Percentiles rank a stretch among this genome's conserved stretches.
phyloP scores from a whole-genome alignment of 2,888 invertebrate genomes.

The Hoplodrina blanda region DNA sequence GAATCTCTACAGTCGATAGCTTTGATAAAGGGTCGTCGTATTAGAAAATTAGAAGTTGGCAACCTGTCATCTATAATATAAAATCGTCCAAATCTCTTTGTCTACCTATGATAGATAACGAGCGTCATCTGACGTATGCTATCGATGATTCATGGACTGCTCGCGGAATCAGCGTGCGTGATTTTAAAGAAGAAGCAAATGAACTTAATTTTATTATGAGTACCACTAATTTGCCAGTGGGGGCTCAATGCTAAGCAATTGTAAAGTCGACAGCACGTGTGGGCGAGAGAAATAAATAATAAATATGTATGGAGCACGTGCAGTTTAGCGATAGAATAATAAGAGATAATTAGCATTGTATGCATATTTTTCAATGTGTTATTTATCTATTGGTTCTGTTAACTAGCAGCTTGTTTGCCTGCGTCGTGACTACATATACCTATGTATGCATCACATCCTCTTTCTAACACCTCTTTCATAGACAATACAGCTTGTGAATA shows the following conservation, averaged over 20 bases:
- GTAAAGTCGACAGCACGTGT: conserved; percentile 49
- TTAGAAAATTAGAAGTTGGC: conserved; percentile 30
- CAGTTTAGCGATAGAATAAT: conserved; percentile 44
- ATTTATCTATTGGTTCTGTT: conserved; percentile 30
- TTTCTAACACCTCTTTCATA: neutral
- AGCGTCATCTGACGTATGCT: conserved; percentile 30
- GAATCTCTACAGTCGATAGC: conserved; percentile 2
- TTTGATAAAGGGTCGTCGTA: neutral
- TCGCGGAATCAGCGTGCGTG: conserved; percentile 42
- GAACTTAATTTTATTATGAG: conserved; percentile 41
- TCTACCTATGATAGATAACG: conserved; percentile 11
- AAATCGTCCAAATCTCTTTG: conserved; percentile 31
- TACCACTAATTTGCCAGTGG: conserved; percentile 55
- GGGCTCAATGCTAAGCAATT: conserved; percentile 62
- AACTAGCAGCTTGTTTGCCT: neutral
- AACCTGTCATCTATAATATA: conserved; percentile 15
- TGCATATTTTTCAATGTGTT: conserved; percentile 47
- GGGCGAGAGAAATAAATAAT: conserved; percentile 40
- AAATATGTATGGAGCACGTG: conserved; percentile 55
- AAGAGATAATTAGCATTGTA: conserved; percentile 55
- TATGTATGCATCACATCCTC: neutral
- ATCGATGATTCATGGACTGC: conserved; percentile 51
- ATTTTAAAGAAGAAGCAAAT: conserved; percentile 48
- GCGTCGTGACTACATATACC: conserved; percentile 15
- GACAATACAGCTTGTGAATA: neutral